Base-by-base conservation (phyloP, 2,113 vertebrate genomes). In the Anser brachyrhynchus region DNA sequence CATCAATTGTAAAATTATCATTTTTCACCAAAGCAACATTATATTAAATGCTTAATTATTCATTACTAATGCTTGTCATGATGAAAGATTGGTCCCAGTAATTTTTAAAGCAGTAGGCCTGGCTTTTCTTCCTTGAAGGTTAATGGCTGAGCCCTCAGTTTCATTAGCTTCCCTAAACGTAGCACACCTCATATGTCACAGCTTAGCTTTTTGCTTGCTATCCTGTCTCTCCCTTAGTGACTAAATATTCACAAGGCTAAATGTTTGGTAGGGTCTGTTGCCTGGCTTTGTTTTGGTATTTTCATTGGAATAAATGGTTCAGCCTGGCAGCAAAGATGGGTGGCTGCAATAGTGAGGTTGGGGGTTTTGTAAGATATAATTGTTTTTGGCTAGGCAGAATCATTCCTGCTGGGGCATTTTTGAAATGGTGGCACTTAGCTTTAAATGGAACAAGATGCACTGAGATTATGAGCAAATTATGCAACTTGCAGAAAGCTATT, bases 11-110 rank as follows among this genome's bases (percentile, higher is more conserved):
- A 97, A 98, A 98, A 98, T 99, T 98, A 98, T 98, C 98, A 98
- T 99, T 99, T 99, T 98, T 98, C 97, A 98, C 97, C 94, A 96
- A 97, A 95, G 98, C 98, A 98, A 98, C 97, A 97, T 99, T 98
- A 98, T 99, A 99, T 99, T 98, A 99, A 98, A 98, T 98, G 98
- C 97, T 99, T 99, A 99, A 99, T 99, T 99, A 99, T 99, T 99
- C 98, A 99, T 99, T 97, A 98, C 98, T 98, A 98, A 98, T 98
- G 98, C 97, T 95, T 99, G 99, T 98, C 99, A 98, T 97, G 93
- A 97, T 99, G 99, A 99, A 99, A 98, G 98, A 99, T 98, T 98
- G 97, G 97, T 97, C 97, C 96, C 66, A 96, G 98, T 97, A 97
- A 98, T 98, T 98, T 98, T 97, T 98, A 98, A 98, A 98, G 98